A percentile compares a stretch with the other conserved stretches of the same genome.
These are phyloP conservation scores for Dicyrtoma fusca DNA, from an alignment of 2,888 invertebrate species.

Conservation along the genomic window DNA sequence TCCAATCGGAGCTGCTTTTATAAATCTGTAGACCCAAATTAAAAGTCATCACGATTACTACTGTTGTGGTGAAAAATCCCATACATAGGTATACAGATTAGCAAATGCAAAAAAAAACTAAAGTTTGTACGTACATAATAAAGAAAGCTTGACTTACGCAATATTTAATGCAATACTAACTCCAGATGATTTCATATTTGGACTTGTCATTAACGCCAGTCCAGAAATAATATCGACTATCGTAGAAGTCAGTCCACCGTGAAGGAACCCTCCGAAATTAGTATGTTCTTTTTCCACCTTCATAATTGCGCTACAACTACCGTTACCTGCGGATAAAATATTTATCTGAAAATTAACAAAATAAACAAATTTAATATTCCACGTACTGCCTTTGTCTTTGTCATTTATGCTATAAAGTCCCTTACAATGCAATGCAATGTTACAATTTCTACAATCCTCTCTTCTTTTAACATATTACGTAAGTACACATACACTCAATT, in stretches of 20 bases:
- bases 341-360: conserved; percentile 59
- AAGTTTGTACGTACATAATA: conserved; percentile 6
- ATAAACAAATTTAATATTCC: neutral
- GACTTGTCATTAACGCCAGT: conserved; percentile 71
- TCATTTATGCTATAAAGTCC: too few relatives aligned
- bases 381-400: neutral
- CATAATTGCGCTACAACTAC: conserved; percentile 66
- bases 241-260: conserved; percentile 84
- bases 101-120: neutral
- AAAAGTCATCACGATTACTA: neutral
- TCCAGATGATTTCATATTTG: conserved; percentile 67
- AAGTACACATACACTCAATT: too few relatives aligned
- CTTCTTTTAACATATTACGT: too few relatives aligned
- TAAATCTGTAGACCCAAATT: conserved; percentile 70
- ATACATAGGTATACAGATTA: neutral
- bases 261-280: conserved; percentile 70
- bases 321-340: conserved; percentile 68
- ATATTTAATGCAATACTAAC: conserved; percentile 83
- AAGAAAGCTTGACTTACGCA: conserved; percentile 65
- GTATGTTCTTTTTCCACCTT: conserved; percentile 61
- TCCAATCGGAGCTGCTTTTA: conserved; percentile 75
- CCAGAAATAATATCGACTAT: conserved; percentile 76
- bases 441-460: too few relatives aligned
- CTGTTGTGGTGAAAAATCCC: neutral
- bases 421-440: too few relatives aligned